Conservation (phyloP, 2,797 vertebrate genomes). For the Notamacropus eugenii region DNA sequence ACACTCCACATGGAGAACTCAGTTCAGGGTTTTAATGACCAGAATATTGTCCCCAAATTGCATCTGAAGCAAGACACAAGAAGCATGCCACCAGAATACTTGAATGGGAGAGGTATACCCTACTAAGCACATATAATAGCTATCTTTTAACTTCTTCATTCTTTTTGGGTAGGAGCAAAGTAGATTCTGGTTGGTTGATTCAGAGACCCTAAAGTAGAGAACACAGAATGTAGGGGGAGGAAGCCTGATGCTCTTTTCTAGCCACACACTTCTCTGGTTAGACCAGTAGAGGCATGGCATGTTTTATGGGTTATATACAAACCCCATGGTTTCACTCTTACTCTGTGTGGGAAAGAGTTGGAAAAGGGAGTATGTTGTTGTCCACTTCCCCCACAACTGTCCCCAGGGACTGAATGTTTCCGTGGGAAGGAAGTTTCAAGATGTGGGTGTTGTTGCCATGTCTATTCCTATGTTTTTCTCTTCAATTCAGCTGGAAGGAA, state of each 20-base stretch:
- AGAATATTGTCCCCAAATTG: not conserved
- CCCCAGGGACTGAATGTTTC: not conserved
- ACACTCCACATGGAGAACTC: not conserved
- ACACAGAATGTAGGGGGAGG: not conserved
- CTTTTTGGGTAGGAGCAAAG: not conserved
- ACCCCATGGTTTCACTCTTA: not conserved
- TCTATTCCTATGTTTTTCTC: not conserved
- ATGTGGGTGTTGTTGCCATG: not conserved
- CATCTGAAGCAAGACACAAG: not conserved
- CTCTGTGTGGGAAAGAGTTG: not conserved
- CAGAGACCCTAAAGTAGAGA: not conserved
- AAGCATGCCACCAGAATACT: not conserved
- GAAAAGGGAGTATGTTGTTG: not conserved
- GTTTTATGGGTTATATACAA: not conserved
- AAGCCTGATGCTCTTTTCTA: not conserved
- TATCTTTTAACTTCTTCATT: not conserved
- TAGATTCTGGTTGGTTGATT: not conserved
- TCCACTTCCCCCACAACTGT: not conserved
- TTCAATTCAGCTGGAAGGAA: not conserved
- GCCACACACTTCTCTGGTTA: no score
- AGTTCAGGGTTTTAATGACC: not conserved
- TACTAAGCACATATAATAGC: not conserved
- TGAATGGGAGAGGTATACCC: not conserved
- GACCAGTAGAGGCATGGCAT: not conserved
- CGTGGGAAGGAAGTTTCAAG: not conserved